These are phyloP conservation scores for Neolamprologus ventralis DNA, from an alignment of 2,113 vertebrate genomes.

Conservation along the genomic window DNA sequence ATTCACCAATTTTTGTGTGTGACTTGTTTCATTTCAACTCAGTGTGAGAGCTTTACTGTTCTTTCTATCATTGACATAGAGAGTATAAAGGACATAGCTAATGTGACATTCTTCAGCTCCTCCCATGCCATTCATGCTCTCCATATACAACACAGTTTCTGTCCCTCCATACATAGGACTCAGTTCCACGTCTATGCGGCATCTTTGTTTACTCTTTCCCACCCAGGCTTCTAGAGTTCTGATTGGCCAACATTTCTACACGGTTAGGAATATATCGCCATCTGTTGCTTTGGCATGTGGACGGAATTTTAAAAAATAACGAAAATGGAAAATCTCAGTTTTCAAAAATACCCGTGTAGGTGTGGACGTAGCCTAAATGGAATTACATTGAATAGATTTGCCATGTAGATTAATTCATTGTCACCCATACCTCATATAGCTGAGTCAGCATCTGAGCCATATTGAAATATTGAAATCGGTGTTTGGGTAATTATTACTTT, in stretches of 20 bases:
- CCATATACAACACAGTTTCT: not conserved
- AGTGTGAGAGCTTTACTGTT: not conserved
- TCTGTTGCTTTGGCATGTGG: not conserved
- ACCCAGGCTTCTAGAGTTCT: not conserved
- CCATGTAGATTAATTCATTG: not conserved
- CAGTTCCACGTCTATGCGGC: not conserved
- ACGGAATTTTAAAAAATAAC: not conserved
- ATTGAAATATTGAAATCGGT: not conserved
- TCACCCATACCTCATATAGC: not conserved
- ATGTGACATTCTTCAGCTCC: not conserved
- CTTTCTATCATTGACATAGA: not conserved
- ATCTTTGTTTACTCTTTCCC: not conserved
- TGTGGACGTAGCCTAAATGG: not conserved
- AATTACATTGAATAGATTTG: not conserved
- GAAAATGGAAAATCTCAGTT: not conserved
- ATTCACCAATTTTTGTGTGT: not conserved
- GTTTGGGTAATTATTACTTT: not conserved
- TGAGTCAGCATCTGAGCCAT: not conserved
- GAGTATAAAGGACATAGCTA: not conserved
- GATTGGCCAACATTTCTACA: not conserved
- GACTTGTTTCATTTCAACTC: not conserved
- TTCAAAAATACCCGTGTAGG: not conserved
- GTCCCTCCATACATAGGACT: not conserved
- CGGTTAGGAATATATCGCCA: not conserved
- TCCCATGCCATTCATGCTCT: too few species aligned